Evolutionary conservation across 1,140 invertebrate species (phyloP).

Genomic region (Calephelis virginiensis): DNA sequence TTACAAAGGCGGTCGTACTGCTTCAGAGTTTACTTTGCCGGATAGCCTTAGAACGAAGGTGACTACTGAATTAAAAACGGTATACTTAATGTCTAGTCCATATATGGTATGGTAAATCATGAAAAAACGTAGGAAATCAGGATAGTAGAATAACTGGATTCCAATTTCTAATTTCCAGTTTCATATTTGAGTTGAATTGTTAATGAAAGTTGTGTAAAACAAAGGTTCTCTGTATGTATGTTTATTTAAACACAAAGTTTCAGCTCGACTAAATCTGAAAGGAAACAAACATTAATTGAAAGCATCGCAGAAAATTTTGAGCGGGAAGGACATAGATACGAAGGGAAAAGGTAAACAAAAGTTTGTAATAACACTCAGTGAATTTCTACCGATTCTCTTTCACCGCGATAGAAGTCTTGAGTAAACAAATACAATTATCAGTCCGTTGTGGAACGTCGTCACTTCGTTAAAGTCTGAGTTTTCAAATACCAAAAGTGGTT

Average conservation of each 20-base stretch:
- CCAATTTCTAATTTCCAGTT: too few species aligned
- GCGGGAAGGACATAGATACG: background rate
- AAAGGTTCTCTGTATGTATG: too few species aligned
- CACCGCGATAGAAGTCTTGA: background rate
- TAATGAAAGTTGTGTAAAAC: too few species aligned
- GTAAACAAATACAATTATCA: conserved; percentile 7
- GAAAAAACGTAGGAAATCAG: too few species aligned
- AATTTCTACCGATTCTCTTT: background rate
- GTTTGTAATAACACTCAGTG: conserved; percentile 7
- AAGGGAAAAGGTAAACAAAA: conserved; percentile 2
- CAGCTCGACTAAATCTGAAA: background rate
- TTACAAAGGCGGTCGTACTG: too few species aligned
- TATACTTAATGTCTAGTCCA: too few species aligned
- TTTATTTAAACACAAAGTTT: background rate
- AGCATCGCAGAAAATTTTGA: background rate
- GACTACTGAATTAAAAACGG: too few species aligned
- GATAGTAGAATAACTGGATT: too few species aligned
- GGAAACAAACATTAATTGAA: background rate
- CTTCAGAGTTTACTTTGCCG: too few species aligned
- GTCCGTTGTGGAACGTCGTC: background rate
- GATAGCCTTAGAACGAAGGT: too few species aligned
- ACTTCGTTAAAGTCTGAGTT: background rate
- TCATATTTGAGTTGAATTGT: too few species aligned
- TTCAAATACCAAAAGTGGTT: background rate
- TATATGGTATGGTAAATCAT: too few species aligned